These are phyloP conservation scores for Ormyrus rosae DNA, from an alignment of 2,888 invertebrate genomes.

Conservation along the genomic window DNA sequence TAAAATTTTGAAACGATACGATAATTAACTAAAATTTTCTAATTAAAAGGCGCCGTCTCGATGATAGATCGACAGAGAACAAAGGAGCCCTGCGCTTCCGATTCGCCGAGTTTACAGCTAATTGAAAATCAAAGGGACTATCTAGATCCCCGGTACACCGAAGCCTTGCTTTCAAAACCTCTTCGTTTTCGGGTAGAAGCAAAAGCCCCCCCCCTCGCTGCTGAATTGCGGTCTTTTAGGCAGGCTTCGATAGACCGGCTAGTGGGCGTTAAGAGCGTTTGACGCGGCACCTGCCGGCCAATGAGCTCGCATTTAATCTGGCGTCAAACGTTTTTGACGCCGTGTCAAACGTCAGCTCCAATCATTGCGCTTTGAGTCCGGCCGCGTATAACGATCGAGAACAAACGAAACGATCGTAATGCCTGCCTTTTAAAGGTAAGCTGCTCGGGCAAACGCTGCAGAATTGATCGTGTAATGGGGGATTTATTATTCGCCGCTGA, in stretches of 20 bases:
- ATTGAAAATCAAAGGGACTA: too few relatives aligned
- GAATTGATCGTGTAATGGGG: not conserved
- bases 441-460: not conserved
- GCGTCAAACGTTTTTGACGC: slow-evolving; percentile 28
- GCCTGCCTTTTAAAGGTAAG: not conserved
- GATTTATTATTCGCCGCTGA: slow-evolving; percentile 2
- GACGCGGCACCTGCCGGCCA: not conserved
- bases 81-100: too few relatives aligned
- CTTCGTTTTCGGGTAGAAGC: too few relatives aligned
- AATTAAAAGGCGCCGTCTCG: too few relatives aligned
- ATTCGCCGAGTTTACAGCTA: too few relatives aligned
- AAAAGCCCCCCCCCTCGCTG: too few relatives aligned
- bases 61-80: too few relatives aligned
- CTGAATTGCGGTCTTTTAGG: not conserved
- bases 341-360: slow-evolving; percentile 22
- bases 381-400: not conserved
- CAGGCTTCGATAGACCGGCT: not conserved
- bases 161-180: too few relatives aligned
- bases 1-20: too few relatives aligned
- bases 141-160: too few relatives aligned
- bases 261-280: slow-evolving; percentile 3
- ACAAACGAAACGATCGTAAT: not conserved
- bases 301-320: slow-evolving; percentile 32
- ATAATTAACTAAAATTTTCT: too few relatives aligned
- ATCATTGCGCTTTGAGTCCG: not conserved